Conservation (phyloP, 2,888 invertebrate species). For the Leucoptera coffeella region DNA sequence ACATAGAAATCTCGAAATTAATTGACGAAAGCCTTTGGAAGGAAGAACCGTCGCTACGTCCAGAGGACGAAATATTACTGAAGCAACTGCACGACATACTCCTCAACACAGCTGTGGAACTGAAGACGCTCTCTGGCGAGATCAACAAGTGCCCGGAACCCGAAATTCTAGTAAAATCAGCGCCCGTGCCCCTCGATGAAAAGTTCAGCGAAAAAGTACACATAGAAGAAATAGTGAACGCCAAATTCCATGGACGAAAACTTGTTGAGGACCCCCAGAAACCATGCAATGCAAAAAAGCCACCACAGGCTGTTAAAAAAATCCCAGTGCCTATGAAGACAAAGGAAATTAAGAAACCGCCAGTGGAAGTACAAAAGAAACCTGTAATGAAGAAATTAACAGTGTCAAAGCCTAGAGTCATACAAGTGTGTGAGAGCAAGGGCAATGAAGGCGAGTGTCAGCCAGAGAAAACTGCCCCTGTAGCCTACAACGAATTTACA, state of each 20-base stretch:
- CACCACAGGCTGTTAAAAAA: background rate
- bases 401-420: background rate
- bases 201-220: slow-evolving; percentile 43
- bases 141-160: slow-evolving; percentile 26
- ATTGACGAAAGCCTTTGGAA: slow-evolving; percentile 38
- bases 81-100: slow-evolving; percentile 40
- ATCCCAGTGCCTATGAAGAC: background rate
- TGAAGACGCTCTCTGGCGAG: slow-evolving; percentile 36
- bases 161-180: slow-evolving; percentile 20
- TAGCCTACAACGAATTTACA: slow-evolving; percentile 28
- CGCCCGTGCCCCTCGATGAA: slow-evolving; percentile 33
- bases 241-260: slow-evolving; percentile 41
- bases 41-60: slow-evolving; percentile 29
- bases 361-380: background rate
- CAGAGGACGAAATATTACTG: slow-evolving; percentile 38
- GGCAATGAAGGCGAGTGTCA: background rate
- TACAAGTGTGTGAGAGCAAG: background rate
- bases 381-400: background rate
- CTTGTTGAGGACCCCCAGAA: slow-evolving; percentile 15
- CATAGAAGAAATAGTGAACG: slow-evolving; percentile 40
- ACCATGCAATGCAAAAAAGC: too few relatives aligned
- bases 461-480: slow-evolving; percentile 8
- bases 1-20: slow-evolving; percentile 37
- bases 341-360: background rate
- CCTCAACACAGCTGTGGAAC: slow-evolving; percentile 40